Evolutionary conservation across 2,888 invertebrate genomes (phyloP).

Genomic region (Drosophila hamatofila): DNA sequence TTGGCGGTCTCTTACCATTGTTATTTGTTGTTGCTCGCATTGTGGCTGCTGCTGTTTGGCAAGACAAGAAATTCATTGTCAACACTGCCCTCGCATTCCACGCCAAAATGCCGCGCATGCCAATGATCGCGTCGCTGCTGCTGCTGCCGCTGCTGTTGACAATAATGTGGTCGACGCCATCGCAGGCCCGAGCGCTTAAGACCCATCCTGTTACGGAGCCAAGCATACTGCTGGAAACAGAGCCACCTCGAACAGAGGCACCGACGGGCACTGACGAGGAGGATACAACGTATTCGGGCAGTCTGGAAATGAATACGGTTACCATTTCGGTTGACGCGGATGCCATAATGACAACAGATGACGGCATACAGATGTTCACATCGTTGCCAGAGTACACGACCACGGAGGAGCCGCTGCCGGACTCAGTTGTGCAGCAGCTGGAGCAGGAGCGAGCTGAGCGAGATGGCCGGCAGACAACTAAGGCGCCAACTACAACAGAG

Average conservation of each 20-base stretch:
- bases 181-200: slow-evolving; percentile 1
- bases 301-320: slow-evolving; percentile 33
- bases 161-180: slow-evolving; percentile 2
- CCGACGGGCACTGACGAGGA: slow-evolving; percentile 1
- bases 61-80: slow-evolving; percentile 62
- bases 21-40: slow-evolving; percentile 28
- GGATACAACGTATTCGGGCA: slow-evolving; percentile 22
- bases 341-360: slow-evolving; percentile 52
- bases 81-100: slow-evolving; percentile 57
- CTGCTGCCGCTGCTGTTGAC: slow-evolving; percentile 17
- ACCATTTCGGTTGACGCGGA: slow-evolving; percentile 49
- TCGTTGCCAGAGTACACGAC: slow-evolving; percentile 16
- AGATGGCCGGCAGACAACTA: background rate
- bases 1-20: slow-evolving; percentile 50
- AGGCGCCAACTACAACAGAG: background rate
- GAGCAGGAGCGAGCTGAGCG: slow-evolving; percentile 26
- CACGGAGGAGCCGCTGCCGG: slow-evolving; percentile 61
- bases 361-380: slow-evolving; percentile 34
- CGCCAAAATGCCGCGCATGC: slow-evolving; percentile 61
- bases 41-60: slow-evolving; percentile 20
- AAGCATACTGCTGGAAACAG: background rate
- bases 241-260: background rate
- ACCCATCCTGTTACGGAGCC: background rate
- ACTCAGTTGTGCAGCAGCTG: slow-evolving; percentile 53
- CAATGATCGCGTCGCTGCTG: slow-evolving; percentile 47